These are phyloP conservation scores for Gerris buenoi DNA, from an alignment of 1,140 invertebrate genomes.

Conservation along the genomic window DNA sequence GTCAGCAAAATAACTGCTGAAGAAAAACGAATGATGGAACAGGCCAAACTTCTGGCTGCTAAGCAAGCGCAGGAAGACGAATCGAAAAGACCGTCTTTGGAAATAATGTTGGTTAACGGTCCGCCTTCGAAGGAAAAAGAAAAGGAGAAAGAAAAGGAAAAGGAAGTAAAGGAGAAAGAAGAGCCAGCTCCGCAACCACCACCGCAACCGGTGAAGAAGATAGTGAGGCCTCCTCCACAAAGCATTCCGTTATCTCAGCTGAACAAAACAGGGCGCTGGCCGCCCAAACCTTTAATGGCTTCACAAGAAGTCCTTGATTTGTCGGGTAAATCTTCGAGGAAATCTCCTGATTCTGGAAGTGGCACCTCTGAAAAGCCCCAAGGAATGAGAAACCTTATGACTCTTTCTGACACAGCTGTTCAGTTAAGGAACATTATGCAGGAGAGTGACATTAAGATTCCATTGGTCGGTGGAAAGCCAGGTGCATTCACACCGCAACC, in stretches of 20 bases:
- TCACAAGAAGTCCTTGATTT: slow-evolving; percentile 22
- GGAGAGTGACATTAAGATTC: slow-evolving; percentile 8
- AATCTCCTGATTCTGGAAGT: slow-evolving; percentile 13
- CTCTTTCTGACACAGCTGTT: slow-evolving; percentile 23
- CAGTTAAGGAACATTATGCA: slow-evolving; percentile 19
- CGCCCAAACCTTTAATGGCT: slow-evolving; percentile 3
- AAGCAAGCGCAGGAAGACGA: slow-evolving; percentile 16
- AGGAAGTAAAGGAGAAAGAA: background rate
- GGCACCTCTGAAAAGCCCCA: slow-evolving; percentile 5
- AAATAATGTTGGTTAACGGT: slow-evolving; percentile 25
- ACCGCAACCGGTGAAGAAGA: slow-evolving; percentile 5
- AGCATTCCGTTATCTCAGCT: slow-evolving; percentile 12
- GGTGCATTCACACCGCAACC: background rate
- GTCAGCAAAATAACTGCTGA: slow-evolving; percentile 25
- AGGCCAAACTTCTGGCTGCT: slow-evolving; percentile 19
- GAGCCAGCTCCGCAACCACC: background rate
- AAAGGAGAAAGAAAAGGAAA: background rate
- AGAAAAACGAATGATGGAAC: slow-evolving; percentile 22
- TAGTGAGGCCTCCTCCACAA: slow-evolving; percentile 7
- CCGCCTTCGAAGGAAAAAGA: slow-evolving; percentile 6
- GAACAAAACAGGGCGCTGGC: background rate
- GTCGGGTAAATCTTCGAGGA: slow-evolving; percentile 24
- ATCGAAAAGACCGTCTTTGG: slow-evolving; percentile 22
- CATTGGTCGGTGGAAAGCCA: slow-evolving; percentile 1
- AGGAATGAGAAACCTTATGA: slow-evolving; percentile 24